These are phyloP conservation scores for Pyrrhura leucotis DNA, from an alignment of 2,797 vertebrate genomes.

Conservation along the genomic window DNA sequence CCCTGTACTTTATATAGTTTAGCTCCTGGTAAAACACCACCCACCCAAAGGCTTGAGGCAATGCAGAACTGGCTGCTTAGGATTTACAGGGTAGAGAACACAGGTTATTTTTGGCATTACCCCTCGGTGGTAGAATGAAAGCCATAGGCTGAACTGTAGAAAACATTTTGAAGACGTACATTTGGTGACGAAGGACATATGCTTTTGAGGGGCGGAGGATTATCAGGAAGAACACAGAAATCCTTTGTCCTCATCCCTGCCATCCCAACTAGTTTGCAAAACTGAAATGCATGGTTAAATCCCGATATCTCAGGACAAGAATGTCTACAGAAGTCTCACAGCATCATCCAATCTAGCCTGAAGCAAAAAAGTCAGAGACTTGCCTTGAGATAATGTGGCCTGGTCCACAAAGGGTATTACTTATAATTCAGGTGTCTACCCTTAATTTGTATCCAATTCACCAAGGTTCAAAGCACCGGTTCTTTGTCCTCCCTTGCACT, in stretches of 20 bases:
- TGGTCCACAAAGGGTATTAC: neutral
- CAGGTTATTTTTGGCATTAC: neutral
- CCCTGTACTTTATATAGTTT: neutral
- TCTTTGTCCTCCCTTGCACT: neutral
- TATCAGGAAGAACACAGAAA: neutral
- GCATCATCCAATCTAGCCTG: neutral
- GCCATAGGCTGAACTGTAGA: neutral
- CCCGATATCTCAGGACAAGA: neutral
- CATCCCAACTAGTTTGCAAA: neutral
- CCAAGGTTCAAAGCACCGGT: neutral
- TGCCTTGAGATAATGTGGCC: neutral
- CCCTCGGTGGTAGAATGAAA: neutral
- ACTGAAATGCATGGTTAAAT: neutral
- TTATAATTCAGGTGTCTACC: neutral
- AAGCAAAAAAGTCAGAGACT: neutral
- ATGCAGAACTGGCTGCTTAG: neutral
- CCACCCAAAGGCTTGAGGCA: slow-evolving; percentile 28
- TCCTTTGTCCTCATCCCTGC: neutral
- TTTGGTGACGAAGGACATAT: neutral
- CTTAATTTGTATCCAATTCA: neutral
- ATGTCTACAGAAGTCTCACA: neutral
- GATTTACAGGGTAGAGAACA: neutral
- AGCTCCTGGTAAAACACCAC: slow-evolving; percentile 30
- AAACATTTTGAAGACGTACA: neutral
- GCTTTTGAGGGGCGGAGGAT: neutral